Conservation (phyloP, 2,113 vertebrate genomes). For the Saccopteryx leptura region DNA sequence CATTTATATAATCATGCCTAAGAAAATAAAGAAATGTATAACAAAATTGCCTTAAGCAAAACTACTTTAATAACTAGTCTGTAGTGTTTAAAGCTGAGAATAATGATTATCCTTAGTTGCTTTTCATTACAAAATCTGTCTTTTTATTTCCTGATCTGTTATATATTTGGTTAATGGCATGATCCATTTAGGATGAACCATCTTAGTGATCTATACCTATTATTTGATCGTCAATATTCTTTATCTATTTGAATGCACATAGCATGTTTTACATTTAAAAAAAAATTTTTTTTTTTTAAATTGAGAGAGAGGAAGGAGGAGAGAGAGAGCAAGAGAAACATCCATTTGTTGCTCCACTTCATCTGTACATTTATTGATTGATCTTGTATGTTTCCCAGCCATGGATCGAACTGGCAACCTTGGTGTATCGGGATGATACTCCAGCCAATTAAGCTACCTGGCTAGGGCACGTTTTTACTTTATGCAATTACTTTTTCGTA, state of each 20-base stretch:
- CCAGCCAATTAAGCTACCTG: no score
- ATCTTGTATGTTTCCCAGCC: no score
- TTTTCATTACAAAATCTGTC: slow-evolving; percentile 46
- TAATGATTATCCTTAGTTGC: not conserved
- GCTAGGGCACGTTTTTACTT: not conserved
- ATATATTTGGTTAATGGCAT: slow-evolving; percentile 40
- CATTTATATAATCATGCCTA: not conserved
- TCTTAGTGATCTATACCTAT: not conserved
- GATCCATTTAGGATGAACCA: slow-evolving; percentile 3
- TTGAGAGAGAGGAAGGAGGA: no score
- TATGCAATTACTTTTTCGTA: not conserved
- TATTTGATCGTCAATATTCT: slow-evolving; percentile 43
- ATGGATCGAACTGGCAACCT: no score
- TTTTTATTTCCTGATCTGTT: slow-evolving; percentile 54
- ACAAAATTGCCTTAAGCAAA: slow-evolving; percentile 26
- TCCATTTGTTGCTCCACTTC: no score
- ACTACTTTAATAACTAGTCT: slow-evolving; percentile 22
- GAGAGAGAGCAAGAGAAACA: no score
- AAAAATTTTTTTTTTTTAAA: no score
- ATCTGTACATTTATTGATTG: no score
- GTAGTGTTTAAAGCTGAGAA: slow-evolving; percentile 40
- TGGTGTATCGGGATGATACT: no score
- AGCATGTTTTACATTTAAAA: not conserved
- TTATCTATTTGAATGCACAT: not conserved
- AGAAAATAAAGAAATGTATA: not conserved